These are phyloP conservation scores for Diploptera punctata DNA, from an alignment of 2,888 invertebrate species.

Conservation along the genomic window DNA sequence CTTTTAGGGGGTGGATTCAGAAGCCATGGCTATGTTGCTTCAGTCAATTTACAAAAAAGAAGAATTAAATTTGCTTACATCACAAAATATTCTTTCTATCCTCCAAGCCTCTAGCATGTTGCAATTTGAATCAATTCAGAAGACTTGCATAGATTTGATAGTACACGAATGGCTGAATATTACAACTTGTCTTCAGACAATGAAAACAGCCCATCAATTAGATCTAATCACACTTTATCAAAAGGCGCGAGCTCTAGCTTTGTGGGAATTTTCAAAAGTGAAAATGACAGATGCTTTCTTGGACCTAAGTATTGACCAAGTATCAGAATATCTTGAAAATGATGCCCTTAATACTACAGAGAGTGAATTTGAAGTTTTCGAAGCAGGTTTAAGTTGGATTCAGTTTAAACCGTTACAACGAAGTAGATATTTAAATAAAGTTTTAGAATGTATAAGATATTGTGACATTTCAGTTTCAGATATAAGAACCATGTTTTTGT, in stretches of 20 bases:
- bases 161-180: conserved; percentile 39
- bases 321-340: conserved; percentile 38
- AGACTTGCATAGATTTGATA: conserved; percentile 46
- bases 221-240: conserved; percentile 40
- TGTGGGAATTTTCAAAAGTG: conserved; percentile 45
- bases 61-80: conserved; percentile 44
- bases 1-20: conserved; percentile 53
- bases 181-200: conserved; percentile 44
- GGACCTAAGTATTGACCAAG: conserved; percentile 38
- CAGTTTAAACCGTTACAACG: conserved; percentile 34
- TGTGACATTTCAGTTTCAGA: conserved; percentile 35
- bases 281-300: conserved; percentile 39
- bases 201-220: conserved; percentile 42
- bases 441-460: conserved; percentile 42
- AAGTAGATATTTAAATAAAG: conserved; percentile 20
- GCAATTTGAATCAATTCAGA: conserved; percentile 53
- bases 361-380: conserved; percentile 44
- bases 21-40: conserved; percentile 52
- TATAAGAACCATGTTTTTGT: conserved; percentile 41
- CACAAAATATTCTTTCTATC: conserved; percentile 43
- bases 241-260: conserved; percentile 41
- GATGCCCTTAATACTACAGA: conserved; percentile 37
- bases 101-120: conserved; percentile 55
- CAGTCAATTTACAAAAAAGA: conserved; percentile 49
- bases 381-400: conserved; percentile 46